These are phyloP conservation scores for Ophioninae sp. DNA, from an alignment of 2,888 invertebrate species.

Conservation along the genomic window DNA sequence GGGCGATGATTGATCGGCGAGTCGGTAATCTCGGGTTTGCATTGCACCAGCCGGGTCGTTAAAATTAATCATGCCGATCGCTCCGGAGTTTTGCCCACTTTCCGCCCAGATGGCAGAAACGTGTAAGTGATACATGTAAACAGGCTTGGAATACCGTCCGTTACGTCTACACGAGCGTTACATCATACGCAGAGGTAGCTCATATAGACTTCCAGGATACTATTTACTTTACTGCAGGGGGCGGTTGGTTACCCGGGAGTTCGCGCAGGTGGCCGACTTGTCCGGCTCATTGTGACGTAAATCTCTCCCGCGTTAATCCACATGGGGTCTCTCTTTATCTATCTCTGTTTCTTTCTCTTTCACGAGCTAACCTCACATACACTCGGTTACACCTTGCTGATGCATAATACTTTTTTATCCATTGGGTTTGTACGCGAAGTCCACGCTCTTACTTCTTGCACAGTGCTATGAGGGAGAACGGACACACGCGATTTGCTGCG, in stretches of 20 bases:
- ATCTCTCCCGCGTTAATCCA: constrained; percentile 65
- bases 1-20: neutral
- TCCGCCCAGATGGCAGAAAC: constrained; percentile 12
- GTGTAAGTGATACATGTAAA: constrained; percentile 21
- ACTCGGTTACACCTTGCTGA: constrained; percentile 43
- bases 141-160: constrained; percentile 14
- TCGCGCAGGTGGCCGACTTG: constrained; percentile 64
- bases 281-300: constrained; percentile 65
- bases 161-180: constrained; percentile 4
- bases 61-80: neutral
- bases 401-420: constrained; percentile 38
- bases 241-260: constrained; percentile 47
- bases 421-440: constrained; percentile 7
- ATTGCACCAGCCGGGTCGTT: neutral
- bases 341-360: neutral
- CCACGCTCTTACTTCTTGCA: constrained; percentile 37
- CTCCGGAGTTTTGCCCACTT: neutral
- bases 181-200: constrained; percentile 28
- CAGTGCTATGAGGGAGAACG: constrained; percentile 24
- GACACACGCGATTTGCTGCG: constrained; percentile 44
- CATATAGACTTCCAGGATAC: constrained; percentile 44
- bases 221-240: constrained; percentile 57
- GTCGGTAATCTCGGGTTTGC: neutral
- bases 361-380: neutral
- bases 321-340: constrained; percentile 60